Conservation (phyloP, 2,888 invertebrate species). For the Malachius bipustulatus region DNA sequence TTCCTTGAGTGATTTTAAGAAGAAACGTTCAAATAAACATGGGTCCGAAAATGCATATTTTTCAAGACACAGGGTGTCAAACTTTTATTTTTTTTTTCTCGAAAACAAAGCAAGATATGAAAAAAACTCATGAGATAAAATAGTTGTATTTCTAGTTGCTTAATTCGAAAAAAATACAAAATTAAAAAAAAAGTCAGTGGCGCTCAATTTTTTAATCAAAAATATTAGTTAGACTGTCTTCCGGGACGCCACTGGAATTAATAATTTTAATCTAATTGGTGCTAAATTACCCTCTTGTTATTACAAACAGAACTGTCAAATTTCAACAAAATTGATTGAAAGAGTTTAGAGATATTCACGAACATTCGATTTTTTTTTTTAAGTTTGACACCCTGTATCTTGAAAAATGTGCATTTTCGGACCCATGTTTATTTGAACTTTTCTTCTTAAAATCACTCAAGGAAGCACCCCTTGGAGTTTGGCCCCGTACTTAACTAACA, state of each 20-base stretch:
- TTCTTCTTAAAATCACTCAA: not conserved
- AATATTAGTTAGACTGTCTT: not conserved
- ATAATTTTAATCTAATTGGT: not conserved
- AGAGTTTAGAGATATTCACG: not conserved
- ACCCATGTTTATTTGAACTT: conserved; percentile 1
- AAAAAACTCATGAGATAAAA: too few species aligned
- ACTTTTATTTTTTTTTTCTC: too few species aligned
- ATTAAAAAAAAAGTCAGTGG: too few species aligned
- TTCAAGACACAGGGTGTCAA: too few species aligned
- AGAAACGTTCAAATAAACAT: too few species aligned
- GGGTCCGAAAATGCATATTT: too few species aligned
- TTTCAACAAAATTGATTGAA: not conserved
- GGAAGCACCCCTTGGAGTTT: not conserved
- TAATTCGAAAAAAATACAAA: too few species aligned
- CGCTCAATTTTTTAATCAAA: not conserved
- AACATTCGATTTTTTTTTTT: not conserved
- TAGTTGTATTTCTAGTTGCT: too few species aligned
- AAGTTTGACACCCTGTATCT: not conserved
- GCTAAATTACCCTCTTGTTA: not conserved
- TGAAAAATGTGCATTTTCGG: not conserved
- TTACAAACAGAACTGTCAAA: conserved; percentile 2
- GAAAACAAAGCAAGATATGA: too few species aligned
- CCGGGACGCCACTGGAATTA: not conserved
- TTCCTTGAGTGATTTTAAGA: too few species aligned
- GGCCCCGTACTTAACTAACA: not conserved